phyloP scores from a whole-genome alignment of 2,113 vertebrate genomes.

The Accipiter virgatus region DNA sequence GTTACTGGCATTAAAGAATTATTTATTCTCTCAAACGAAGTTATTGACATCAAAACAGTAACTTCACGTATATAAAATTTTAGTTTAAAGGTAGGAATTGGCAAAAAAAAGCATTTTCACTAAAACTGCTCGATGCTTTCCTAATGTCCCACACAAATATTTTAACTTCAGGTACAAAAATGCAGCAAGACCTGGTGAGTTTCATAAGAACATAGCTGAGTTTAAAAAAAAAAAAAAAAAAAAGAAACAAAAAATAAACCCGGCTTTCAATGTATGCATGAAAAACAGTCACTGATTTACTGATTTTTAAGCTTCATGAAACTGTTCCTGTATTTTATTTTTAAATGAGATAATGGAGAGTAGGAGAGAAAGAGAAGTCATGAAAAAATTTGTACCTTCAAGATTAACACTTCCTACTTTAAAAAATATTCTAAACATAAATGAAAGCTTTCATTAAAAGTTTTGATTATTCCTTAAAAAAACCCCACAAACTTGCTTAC shows the following conservation, averaged over 20 bases:
- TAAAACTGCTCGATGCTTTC: not conserved
- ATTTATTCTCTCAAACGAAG: not conserved
- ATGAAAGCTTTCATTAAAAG: constrained; percentile 15
- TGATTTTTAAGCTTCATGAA: not conserved
- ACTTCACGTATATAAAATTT: not conserved
- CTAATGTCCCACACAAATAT: not conserved
- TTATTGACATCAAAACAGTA: not conserved
- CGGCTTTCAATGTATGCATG: not conserved
- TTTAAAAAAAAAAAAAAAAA: not conserved
- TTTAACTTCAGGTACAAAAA: not conserved
- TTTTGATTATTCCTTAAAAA: not conserved
- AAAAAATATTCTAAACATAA: constrained; percentile 16
- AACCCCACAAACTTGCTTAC: not conserved
- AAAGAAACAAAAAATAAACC: not conserved
- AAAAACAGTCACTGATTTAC: not conserved
- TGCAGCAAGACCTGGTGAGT: not conserved
- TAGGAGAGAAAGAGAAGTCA: not conserved
- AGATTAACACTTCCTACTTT: constrained; percentile 30
- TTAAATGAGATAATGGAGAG: not conserved
- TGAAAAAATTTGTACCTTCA: not conserved
- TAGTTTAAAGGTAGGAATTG: not conserved
- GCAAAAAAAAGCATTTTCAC: not conserved
- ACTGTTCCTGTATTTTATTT: not conserved
- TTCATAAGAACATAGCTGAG: not conserved
- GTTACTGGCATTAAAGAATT: not conserved